Base-by-base conservation (phyloP, 2,888 invertebrate genomes). In the Synergus gifuensis region DNA sequence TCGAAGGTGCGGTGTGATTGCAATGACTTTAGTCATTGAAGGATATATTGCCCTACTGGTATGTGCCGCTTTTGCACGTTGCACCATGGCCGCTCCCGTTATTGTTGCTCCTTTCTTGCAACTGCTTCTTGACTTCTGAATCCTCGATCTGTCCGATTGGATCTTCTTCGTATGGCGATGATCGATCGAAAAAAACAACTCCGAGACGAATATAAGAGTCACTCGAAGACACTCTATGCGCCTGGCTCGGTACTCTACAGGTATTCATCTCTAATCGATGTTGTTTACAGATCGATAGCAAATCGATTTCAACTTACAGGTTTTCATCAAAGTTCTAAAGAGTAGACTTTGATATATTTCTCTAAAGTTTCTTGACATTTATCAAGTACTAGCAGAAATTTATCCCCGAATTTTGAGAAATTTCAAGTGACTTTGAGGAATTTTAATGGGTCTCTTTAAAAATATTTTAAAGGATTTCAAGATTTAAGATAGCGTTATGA, bases 1-100 rank as follows among this genome's bases (percentile, higher is more conserved):
- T 82, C 84, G 81, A 76, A 82, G 83, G 84, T 84, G 84, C 82
- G 81, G 83, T 82, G 83, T 83, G 83, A 85, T 80, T 83, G 81
- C 82, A 77, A 77, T 77, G 81, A 81, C 83, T 81, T 77, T 82
- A 83, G 78, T 78, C 82, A 79, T 78, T 84, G 85, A 85, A 83
- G 83, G 85, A 86, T 85, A 83, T 83, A 85, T 86, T 82, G 84
- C 81, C 66, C 66, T 67, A 58, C 77, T 64, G 83, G 83, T 80
- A 83, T 86, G 83, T 80, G 80, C 44, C 80, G 84, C 82, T 83
- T 81, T 81, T 82, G 81, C 83, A 77, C 77, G 79, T 82, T 73
- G 63, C 81, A 81, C 82, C 80, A 81, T 82, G 62, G 64, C 78
- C 79, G 79, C 64, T 64, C 76, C 78, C 79, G 78, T 80, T 79